Percentiles rank a stretch among this genome's conserved stretches.
Conservation (phyloP, 2,797 vertebrate species). For the Botia almorhae region DNA sequence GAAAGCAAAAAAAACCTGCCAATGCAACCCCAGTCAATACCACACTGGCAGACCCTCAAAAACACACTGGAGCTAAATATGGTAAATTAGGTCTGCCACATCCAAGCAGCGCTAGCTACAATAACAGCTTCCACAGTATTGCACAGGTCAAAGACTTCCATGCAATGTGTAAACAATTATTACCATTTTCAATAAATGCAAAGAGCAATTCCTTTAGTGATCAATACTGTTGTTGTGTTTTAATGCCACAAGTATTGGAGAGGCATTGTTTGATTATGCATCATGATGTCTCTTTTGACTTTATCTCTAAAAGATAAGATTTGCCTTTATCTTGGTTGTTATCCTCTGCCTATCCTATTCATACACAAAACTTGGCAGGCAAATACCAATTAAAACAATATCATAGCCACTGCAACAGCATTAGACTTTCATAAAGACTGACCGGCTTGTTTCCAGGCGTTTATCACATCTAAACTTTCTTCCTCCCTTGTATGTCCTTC, state of each 20-base stretch:
- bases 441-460: slow-evolving; percentile 38
- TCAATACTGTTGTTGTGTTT: slow-evolving; percentile 30
- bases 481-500: slow-evolving; percentile 15
- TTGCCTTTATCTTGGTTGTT: slow-evolving; percentile 25
- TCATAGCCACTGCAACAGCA: slow-evolving; percentile 36
- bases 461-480: slow-evolving; percentile 11
- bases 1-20: background rate
- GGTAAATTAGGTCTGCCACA: slow-evolving; percentile 15
- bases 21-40: slow-evolving; percentile 26
- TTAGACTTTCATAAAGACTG: slow-evolving; percentile 64
- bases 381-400: slow-evolving; percentile 57
- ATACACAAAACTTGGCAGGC: slow-evolving; percentile 16
- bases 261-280: slow-evolving; percentile 30
- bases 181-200: slow-evolving; percentile 13
- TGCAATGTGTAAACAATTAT: background rate
- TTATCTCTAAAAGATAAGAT: slow-evolving; percentile 26
- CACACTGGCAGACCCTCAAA: slow-evolving; percentile 29
- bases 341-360: background rate
- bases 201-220: slow-evolving; percentile 15
- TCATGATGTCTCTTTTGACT: slow-evolving; percentile 4
- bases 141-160: slow-evolving; percentile 21
- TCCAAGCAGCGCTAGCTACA: background rate
- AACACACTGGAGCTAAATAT: slow-evolving; percentile 40
- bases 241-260: slow-evolving; percentile 3
- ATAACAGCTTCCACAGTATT: slow-evolving; percentile 12